These are phyloP conservation scores for Gadopsis bispinosus DNA, from an alignment of 2,797 vertebrate genomes.

Conservation along the genomic window DNA sequence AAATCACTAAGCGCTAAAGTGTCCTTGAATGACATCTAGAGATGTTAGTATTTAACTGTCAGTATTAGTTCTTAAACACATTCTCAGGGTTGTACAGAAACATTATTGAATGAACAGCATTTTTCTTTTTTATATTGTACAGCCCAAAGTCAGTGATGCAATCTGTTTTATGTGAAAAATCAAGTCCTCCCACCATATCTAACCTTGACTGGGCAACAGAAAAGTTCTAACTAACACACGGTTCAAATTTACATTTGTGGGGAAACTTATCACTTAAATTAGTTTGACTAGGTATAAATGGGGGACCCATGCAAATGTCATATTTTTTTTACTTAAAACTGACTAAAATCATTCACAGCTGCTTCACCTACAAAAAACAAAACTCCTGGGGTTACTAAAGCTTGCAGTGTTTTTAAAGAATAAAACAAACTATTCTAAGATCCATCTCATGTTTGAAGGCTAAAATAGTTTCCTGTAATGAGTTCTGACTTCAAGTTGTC, in stretches of 20 bases:
- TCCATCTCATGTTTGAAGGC: slow-evolving; percentile 15
- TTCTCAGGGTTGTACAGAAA: not conserved
- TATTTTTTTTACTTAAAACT: not conserved
- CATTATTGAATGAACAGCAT: not conserved
- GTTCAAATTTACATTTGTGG: not conserved
- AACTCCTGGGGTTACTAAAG: not conserved
- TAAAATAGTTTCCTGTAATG: slow-evolving; percentile 35
- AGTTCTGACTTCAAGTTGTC: slow-evolving; percentile 6
- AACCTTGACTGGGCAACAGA: not conserved
- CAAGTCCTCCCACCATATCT: not conserved
- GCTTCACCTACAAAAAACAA: not conserved
- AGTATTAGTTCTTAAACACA: not conserved
- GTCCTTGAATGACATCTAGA: not conserved
- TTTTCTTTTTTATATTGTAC: not conserved
- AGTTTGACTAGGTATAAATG: not conserved
- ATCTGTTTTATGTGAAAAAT: slow-evolving; percentile 1
- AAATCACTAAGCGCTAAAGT: not conserved
- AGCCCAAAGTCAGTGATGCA: not conserved
- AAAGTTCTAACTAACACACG: not conserved
- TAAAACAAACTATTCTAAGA: slow-evolving; percentile 31
- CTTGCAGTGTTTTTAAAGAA: slow-evolving; percentile 14
- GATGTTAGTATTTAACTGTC: no score
- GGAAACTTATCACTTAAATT: not conserved
- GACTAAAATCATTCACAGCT: not conserved
- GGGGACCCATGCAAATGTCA: not conserved